Evolutionary conservation across 37 sponge, comb jelly and placozoan genomes (phyloP), one percentile per base, ranked within the genome.

Genomic region (Amphimedon queenslandica): DNA sequence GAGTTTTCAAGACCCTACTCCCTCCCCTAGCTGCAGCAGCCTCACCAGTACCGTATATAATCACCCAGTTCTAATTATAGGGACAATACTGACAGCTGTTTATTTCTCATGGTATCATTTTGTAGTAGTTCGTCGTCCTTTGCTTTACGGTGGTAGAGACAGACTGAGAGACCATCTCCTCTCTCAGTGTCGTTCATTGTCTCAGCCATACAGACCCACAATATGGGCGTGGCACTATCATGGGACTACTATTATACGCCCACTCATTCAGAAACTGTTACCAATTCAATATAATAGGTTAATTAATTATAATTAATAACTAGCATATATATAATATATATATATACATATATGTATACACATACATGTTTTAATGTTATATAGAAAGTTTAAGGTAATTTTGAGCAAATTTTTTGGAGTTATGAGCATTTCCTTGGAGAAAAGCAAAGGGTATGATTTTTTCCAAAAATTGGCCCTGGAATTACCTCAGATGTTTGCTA

Each of bases 221-320:
- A 34, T 71, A 28, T 91, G 92, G 92, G 92, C 88, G 20, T 64
- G 55, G 33, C 51, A 87, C 55, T 58, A 66, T 25, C 88, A 87
- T 53, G 37, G 82, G 29, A 79, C 38, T 28, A 87, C 88, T 42
- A 65, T 91, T 1, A 8, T 70, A 21, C 40, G 92, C n/a, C 75
- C 73, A 28, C 18, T 37, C 24, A 32, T 87, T 8, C 92, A 91
- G 77, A 70, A 39, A 11, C 18, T 13, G 1, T 74, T 72, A 1
- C 4, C 42, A 27, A 33, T 82, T 29, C 25, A 32, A 24, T 90
- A 90, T 67, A 36, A 64, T 32, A 90, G 91, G 91, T 85, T 72
- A 32, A 32, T 57, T 11, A 10, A 21, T 39, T 53, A 41, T 8
- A 3, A 21, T n/a, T 34, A 32, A 16, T 8, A 67, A 28, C 68